phyloP scores from a whole-genome alignment of 1,140 invertebrate genomes.

The Philopotamus ludificatus region DNA sequence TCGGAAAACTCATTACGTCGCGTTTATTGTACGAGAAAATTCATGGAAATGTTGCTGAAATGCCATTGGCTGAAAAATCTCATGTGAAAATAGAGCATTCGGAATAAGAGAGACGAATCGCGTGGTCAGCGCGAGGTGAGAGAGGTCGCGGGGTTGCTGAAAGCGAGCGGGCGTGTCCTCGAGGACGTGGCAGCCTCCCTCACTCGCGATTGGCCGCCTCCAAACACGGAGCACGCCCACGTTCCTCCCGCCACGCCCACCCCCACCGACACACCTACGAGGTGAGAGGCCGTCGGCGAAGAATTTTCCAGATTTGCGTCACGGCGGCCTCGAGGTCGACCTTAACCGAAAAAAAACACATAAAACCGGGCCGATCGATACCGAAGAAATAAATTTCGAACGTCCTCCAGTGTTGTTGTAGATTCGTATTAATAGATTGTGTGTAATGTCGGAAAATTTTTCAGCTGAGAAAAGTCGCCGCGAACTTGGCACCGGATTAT shows the following conservation, averaged over 20 bases:
- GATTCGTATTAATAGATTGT: not conserved
- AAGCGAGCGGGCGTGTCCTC: not conserved
- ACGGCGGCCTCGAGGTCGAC: no score
- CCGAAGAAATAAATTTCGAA: not conserved
- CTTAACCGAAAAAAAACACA: not conserved
- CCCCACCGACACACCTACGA: slow-evolving; percentile 20
- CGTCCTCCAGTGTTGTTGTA: not conserved
- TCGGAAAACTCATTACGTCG: not conserved
- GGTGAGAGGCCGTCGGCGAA: slow-evolving; percentile 2
- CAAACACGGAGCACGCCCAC: slow-evolving; percentile 31
- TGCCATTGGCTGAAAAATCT: slow-evolving; percentile 37
- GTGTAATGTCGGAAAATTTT: not conserved
- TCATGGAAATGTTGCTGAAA: slow-evolving; percentile 4
- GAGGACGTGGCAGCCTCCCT: slow-evolving; percentile 24
- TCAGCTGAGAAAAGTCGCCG: no score
- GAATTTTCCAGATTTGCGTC: no score
- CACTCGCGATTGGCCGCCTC: slow-evolving; percentile 25
- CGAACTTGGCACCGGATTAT: no score
- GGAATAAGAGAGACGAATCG: slow-evolving; percentile 19
- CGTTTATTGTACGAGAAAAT: not conserved
- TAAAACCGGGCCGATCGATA: not conserved
- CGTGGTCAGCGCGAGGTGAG: slow-evolving; percentile 22
- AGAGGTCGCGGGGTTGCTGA: not conserved
- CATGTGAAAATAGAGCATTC: slow-evolving; percentile 30
- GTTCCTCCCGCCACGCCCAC: slow-evolving; percentile 25